These are phyloP conservation scores for Cromileptes altivelis DNA, from an alignment of 2,113 vertebrate species.

Conservation along the genomic window DNA sequence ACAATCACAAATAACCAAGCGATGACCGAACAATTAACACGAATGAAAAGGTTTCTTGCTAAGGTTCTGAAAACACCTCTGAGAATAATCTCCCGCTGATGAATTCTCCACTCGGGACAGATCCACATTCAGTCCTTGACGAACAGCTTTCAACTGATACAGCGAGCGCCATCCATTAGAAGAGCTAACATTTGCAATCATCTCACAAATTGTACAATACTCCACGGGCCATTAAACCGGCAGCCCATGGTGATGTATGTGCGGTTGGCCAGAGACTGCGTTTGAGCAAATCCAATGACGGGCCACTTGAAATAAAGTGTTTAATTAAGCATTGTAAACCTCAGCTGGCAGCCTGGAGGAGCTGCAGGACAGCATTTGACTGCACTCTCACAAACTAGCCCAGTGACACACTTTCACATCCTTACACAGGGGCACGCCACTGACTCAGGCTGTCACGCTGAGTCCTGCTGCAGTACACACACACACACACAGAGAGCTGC, in stretches of 20 bases:
- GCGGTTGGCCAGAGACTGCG: conserved; percentile 58
- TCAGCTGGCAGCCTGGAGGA: conserved; percentile 77
- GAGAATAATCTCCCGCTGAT: background rate
- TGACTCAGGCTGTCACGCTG: conserved; percentile 70
- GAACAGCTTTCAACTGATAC: conserved; percentile 48
- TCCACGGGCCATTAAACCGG: conserved; percentile 54
- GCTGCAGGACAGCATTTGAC: conserved; percentile 63
- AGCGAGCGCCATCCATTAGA: conserved; percentile 46
- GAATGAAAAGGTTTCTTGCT: background rate
- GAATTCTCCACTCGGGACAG: background rate
- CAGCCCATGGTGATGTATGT: conserved; percentile 61
- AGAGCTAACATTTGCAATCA: conserved; percentile 67
- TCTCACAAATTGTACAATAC: conserved; percentile 67
- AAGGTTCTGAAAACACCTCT: background rate
- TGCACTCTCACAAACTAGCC: conserved; percentile 75
- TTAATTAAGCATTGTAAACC: conserved; percentile 83
- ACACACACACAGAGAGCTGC: background rate
- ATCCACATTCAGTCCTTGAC: conserved; percentile 25
- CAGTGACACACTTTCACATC: conserved; percentile 83
- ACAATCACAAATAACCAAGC: background rate
- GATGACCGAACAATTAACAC: background rate
- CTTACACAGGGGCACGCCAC: conserved; percentile 60
- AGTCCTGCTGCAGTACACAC: conserved; percentile 40
- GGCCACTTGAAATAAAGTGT: conserved; percentile 78
- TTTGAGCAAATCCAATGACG: conserved; percentile 69